Percentiles rank a stretch among this genome's conserved stretches.
Evolutionary conservation across 2,113 vertebrate species (phyloP).

Genomic region (Parus major): DNA sequence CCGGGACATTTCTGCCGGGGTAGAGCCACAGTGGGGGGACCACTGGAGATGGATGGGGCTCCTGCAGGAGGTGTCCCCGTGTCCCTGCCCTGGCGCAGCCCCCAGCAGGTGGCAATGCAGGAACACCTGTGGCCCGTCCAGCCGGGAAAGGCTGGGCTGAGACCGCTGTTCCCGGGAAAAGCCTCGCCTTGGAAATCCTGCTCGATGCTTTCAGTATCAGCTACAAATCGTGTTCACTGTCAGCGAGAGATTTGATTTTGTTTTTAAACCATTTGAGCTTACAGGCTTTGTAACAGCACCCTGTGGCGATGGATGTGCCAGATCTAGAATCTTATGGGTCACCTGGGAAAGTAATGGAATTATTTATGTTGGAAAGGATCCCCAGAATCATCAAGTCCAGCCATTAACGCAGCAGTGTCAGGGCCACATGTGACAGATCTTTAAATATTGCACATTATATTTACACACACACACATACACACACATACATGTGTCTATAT

Average conservation of each 20-base stretch:
- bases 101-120: conserved; percentile 65
- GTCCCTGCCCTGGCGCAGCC: neutral
- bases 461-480: neutral
- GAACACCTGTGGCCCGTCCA: neutral
- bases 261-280: neutral
- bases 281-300: neutral
- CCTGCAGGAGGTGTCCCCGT: neutral
- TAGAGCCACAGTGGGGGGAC: rapidly evolving
- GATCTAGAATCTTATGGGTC: neutral
- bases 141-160: neutral
- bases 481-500: neutral
- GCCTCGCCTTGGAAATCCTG: neutral
- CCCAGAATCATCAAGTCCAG: neutral
- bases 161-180: rapidly evolving
- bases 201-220: rapidly evolving
- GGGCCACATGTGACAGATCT: neutral
- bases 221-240: rapidly evolving
- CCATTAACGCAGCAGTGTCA: neutral
- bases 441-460: neutral
- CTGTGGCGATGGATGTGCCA: neutral
- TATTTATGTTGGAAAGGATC: neutral
- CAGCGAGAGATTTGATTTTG: rapidly evolving
- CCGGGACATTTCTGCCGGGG: rapidly evolving
- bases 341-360: neutral
- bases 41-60: rapidly evolving